Evolutionary conservation across 2,888 invertebrate species (phyloP).

Genomic region (Athalia rosae): DNA sequence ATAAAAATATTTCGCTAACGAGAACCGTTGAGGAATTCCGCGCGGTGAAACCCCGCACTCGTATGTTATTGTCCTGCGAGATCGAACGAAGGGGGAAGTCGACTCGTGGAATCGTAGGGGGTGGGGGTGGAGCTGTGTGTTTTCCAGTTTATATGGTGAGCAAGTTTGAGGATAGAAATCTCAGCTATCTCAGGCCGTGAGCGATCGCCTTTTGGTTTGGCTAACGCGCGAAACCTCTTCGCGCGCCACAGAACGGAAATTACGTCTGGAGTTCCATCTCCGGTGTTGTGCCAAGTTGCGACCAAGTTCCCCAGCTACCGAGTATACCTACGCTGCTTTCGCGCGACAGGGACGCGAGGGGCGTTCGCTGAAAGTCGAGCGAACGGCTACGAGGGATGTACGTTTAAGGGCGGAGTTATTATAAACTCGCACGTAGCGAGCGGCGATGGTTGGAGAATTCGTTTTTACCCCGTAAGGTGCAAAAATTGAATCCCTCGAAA

Average conservation of each 20-base stretch:
- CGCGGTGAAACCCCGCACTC: too few relatives aligned
- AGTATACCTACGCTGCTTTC: constrained; percentile 31
- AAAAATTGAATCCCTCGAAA: neutral
- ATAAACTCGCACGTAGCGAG: constrained; percentile 60
- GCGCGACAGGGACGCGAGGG: constrained; percentile 43
- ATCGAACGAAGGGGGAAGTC: neutral
- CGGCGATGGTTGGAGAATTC: constrained; percentile 50
- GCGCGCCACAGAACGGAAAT: constrained; percentile 67
- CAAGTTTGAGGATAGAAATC: constrained; percentile 56
- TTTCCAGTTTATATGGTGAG: constrained; percentile 19
- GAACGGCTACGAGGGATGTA: constrained; percentile 40
- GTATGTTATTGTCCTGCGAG: too few relatives aligned
- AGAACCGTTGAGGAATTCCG: too few relatives aligned
- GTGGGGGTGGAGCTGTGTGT: neutral
- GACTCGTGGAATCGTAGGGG: constrained; percentile 1
- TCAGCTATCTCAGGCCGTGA: constrained; percentile 51
- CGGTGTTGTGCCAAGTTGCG: constrained; percentile 70
- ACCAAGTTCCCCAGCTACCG: constrained; percentile 41
- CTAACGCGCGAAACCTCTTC: constrained; percentile 60
- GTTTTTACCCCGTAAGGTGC: constrained; percentile 47
- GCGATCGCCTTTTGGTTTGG: constrained; percentile 70
- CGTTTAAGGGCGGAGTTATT: constrained; percentile 60
- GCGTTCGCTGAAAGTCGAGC: constrained; percentile 48
- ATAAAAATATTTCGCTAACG: too few relatives aligned
- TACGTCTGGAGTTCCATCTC: constrained; percentile 73